A percentile compares a stretch with the other conserved stretches of the same genome.
phyloP scores from a whole-genome alignment of 2,113 vertebrate genomes.

The Syngnathus scovelli region DNA sequence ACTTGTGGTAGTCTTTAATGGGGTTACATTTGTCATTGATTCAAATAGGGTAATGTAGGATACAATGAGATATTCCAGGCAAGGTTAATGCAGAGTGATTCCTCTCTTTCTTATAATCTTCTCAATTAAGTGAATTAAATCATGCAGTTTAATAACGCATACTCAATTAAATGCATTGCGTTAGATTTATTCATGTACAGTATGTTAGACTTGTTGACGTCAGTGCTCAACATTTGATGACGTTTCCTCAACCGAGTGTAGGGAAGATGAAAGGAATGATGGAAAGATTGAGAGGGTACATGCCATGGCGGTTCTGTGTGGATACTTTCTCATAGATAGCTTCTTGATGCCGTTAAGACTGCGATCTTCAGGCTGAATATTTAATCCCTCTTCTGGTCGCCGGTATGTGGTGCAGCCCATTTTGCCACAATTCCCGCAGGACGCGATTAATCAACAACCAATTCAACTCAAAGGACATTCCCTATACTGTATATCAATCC shows the following conservation, averaged over 20 bases:
- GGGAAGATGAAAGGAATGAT: not conserved
- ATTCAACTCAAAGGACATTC: not conserved
- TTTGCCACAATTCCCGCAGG: not conserved
- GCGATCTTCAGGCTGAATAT: not conserved
- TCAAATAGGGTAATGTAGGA: not conserved
- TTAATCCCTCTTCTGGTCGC: not conserved
- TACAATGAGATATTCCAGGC: conserved; percentile 2
- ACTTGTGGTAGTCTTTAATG: not conserved
- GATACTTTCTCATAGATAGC: not conserved
- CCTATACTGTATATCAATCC: not conserved
- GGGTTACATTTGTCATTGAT: conserved; percentile 2
- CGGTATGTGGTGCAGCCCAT: not conserved
- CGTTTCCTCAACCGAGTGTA: not conserved
- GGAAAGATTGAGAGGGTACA: not conserved
- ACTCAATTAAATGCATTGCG: not conserved
- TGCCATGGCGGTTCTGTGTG: not conserved
- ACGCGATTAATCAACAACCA: not conserved
- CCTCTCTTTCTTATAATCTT: not conserved
- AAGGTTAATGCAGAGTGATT: conserved; percentile 6
- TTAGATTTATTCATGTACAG: not conserved
- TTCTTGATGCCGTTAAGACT: not conserved
- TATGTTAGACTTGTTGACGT: not conserved
- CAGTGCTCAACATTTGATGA: not conserved
- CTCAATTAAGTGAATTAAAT: conserved; percentile 2
- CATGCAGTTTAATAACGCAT: not conserved